A percentile compares a stretch with the other conserved stretches of the same genome.
Conservation (phyloP, 2,797 vertebrate genomes). For the Rhynchotus rufescens region DNA sequence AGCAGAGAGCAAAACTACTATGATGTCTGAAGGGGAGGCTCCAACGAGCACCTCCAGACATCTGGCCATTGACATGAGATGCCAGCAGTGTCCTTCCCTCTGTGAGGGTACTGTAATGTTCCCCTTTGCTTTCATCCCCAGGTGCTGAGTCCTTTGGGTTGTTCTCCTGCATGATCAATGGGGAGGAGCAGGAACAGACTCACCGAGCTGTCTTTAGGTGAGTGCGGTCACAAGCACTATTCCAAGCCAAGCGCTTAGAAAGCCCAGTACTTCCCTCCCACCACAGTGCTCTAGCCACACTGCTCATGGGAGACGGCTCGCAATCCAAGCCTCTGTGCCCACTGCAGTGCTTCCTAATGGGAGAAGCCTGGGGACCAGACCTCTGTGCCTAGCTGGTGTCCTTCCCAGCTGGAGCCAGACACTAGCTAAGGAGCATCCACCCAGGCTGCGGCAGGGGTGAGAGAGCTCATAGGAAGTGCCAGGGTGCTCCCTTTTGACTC, state of each 20-base stretch:
- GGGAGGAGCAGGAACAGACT: slow-evolving; percentile 93
- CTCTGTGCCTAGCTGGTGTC: background rate
- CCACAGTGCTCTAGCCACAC: background rate
- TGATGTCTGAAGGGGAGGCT: background rate
- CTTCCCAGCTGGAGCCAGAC: background rate
- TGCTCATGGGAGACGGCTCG: background rate
- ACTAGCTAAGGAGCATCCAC: background rate
- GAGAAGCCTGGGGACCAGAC: background rate
- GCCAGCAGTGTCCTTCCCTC: background rate
- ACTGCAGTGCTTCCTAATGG: background rate
- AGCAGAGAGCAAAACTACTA: background rate
- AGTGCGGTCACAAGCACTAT: background rate
- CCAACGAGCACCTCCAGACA: background rate
- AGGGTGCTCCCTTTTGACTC: background rate
- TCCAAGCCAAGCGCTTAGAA: background rate
- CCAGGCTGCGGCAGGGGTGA: background rate
- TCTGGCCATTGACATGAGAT: background rate
- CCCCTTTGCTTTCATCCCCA: slow-evolving; percentile 47
- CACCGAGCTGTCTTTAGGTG: slow-evolving; percentile 96
- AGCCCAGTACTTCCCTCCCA: background rate
- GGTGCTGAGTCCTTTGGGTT: slow-evolving; percentile 95
- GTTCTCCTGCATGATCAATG: slow-evolving; percentile 93
- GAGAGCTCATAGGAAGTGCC: background rate
- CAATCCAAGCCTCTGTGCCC: background rate
- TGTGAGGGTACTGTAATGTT: background rate